Evolutionary conservation across 2,888 invertebrate genomes (phyloP), one percentile per base, ranked within the genome.

Genomic region (Drosophila cognata): DNA sequence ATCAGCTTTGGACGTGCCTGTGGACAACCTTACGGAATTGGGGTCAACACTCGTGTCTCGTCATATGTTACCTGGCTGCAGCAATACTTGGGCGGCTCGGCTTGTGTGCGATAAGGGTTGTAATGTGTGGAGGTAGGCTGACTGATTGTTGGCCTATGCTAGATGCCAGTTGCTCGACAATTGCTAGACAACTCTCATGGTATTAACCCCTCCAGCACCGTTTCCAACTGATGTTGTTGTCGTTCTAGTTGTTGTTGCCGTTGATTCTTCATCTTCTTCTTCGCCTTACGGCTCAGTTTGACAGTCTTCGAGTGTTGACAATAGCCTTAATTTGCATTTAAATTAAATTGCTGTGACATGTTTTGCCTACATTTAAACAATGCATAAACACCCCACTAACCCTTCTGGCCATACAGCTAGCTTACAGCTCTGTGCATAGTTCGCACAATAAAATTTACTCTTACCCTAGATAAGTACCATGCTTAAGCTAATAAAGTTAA

Each of bases 41-140:
- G 94, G n/a, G 92, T 95, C 1, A 95, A 95, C 88, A 94, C 94
- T 0, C 93, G 94, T 66, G 93, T 95, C 4, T 94, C 94, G 5
- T 91, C 94, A 1, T 94, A 93, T 88, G 71, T 95, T 1, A 86
- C 92, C 25, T 95, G 95, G 95, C 94, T 95, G 51, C 83, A 92
- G 48, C 77, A 82, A 6, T 89, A 89, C 57, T 88, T 92, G 16
- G 83, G 83, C 46, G 91, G 89, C 4, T 71, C 72, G 4, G 80
- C 84, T 5, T 92, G 92, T 65, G 70, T 72, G 46, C 77, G 78
- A 2, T 90, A 67, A 29, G 10, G 10, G 3, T 25, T 6, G 29
- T 21, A 18, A 2, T 28, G 5, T 16, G 18, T 18, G 28, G 35
- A 6, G 21, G 38, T 38, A 56, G 38, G 38, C 61, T 50, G 29